Evolutionary conservation across 2,888 invertebrate genomes (phyloP).

Genomic region (Quadroppia sp.): DNA sequence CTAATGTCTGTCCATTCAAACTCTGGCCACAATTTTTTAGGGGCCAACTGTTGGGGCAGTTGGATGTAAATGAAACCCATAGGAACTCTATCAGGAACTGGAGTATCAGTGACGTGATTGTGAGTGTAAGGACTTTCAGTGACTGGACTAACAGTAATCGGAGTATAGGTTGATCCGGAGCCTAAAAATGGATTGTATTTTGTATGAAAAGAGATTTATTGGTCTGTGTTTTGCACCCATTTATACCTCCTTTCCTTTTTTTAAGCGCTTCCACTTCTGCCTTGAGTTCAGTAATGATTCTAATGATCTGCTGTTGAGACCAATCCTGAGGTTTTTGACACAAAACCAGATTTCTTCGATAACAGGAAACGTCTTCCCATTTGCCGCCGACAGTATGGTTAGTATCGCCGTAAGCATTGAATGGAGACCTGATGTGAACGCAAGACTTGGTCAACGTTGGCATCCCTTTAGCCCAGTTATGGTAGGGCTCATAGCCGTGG

Average conservation of each 20-base stretch:
- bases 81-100: neutral
- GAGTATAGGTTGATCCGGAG: too few species aligned
- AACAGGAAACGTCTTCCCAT: conserved; percentile 1
- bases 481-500: neutral
- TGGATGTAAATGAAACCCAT: conserved; percentile 1
- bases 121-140: too few species aligned
- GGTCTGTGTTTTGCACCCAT: too few species aligned
- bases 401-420: neutral
- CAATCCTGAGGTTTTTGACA: neutral
- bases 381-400: neutral
- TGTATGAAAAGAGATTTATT: too few species aligned
- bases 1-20: conserved; percentile 10
- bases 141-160: too few species aligned
- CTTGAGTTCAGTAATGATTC: neutral
- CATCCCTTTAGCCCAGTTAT: neutral
- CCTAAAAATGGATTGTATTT: neutral
- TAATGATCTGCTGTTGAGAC: neutral
- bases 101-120: neutral
- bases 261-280: neutral
- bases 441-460: neutral
- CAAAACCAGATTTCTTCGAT: neutral
- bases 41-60: neutral
- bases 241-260: neutral
- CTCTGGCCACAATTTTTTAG: neutral
- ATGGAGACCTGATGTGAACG: neutral